A percentile compares a stretch with the other conserved stretches of the same genome.
Conservation (phyloP, 2,113 vertebrate genomes). For the Chamaea fasciata region DNA sequence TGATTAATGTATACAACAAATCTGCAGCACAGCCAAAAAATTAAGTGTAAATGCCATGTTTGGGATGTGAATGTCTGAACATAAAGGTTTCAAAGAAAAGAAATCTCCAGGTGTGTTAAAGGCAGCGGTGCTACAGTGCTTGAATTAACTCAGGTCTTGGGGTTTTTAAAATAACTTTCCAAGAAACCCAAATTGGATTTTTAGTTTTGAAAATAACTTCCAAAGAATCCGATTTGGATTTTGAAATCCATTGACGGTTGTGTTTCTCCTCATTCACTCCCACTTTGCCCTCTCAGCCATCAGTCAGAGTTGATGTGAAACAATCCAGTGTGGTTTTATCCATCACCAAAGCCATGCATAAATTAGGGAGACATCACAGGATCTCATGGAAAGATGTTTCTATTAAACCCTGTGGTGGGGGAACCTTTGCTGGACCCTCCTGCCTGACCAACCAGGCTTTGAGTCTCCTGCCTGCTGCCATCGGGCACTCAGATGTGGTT, state of each 20-base stretch:
- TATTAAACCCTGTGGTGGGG: neutral
- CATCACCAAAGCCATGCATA: rapidly evolving
- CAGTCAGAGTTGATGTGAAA: neutral
- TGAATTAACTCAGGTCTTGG: neutral
- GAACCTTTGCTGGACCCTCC: neutral
- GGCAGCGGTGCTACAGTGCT: neutral
- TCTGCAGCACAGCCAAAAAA: neutral
- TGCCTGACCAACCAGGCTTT: neutral
- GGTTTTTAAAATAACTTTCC: neutral
- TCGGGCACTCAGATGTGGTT: neutral
- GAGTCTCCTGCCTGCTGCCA: neutral
- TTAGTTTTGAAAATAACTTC: neutral
- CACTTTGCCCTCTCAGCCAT: neutral
- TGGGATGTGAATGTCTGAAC: neutral
- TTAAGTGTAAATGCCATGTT: neutral
- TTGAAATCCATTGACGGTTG: neutral
- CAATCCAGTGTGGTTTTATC: rapidly evolving
- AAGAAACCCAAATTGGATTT: neutral
- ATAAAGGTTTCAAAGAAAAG: neutral
- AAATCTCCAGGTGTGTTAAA: neutral
- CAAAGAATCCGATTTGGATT: neutral
- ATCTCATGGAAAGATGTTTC: neutral
- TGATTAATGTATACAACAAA: neutral
- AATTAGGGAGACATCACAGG: rapidly evolving
- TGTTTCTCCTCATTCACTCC: neutral